phyloP scores from a whole-genome alignment of 2,797 vertebrate species.

The Vultur gryphus region DNA sequence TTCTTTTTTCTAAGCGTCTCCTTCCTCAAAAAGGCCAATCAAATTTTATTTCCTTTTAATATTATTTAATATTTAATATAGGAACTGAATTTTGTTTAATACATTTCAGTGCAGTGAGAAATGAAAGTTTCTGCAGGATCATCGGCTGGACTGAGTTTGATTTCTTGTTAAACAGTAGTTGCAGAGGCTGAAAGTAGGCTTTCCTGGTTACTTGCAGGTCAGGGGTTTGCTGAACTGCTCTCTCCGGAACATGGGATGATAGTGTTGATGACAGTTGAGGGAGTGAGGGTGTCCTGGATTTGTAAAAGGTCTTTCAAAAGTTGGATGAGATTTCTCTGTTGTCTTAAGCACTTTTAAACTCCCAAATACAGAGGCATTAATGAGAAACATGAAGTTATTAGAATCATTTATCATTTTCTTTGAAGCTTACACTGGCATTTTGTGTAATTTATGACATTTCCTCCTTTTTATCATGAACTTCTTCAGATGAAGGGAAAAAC shows the following conservation, averaged over 20 bases:
- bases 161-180: neutral
- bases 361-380: conserved; percentile 72
- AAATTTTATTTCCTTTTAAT: conserved; percentile 61
- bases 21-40: conserved; percentile 53
- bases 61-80: conserved; percentile 60
- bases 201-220: neutral
- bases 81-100: conserved; percentile 51
- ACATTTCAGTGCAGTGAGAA: conserved; percentile 30
- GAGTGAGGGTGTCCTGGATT: neutral
- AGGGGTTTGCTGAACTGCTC: neutral
- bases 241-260: neutral
- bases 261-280: neutral
- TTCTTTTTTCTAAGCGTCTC: conserved; percentile 34
- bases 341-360: conserved; percentile 69
- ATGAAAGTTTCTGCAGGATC: conserved; percentile 31
- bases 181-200: neutral
- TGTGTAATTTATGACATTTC: conserved; percentile 78
- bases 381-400: conserved; percentile 80
- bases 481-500: conserved; percentile 73
- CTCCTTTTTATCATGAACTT: conserved; percentile 72
- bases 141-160: conserved; percentile 15
- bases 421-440: conserved; percentile 77
- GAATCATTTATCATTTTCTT: conserved; percentile 78
- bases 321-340: conserved; percentile 51
- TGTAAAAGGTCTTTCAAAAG: conserved; percentile 36